Evolutionary conservation across 2,797 vertebrate species (phyloP), one percentile per base, ranked within the genome.

Genomic region (Parauchenoglanis punctatus): DNA sequence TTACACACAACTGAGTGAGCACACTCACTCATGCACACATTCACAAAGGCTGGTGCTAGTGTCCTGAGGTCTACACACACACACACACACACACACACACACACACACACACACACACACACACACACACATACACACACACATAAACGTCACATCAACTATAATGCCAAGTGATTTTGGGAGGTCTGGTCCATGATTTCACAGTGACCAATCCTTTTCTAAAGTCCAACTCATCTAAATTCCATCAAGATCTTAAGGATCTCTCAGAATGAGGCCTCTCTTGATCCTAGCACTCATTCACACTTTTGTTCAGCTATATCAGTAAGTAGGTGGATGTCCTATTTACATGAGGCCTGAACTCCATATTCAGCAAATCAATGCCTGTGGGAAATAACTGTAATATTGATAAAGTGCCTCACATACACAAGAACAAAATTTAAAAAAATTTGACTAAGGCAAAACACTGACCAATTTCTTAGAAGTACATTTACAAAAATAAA

Each of bases 1-100:
- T 92, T 92, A 93, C 93, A 94, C 92, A 94, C 90, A 91, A 83
- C 87, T 83, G 85, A 92, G 61, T 82, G 90, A 88, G 84, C 91
- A 84, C 78, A 86, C 77, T 85, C 85, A 87, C 49, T 76, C 54
- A 46, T 77, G 40, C 44, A 56, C 81, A 87, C 49, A 15, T 72
- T 54, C 59, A 40, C 81, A 83, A 92, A 93, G 92, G 76, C 87
- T 81, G 87, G 91, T 89, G 83, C 85, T 88, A 89, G 91, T 91
- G 1, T 89, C 40, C 13, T 83, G 59, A 77, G 40, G 35, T 49
- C 28, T 31, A 35, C 17, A 88, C 70, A 91, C 82, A 88, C 83
- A 88, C 56, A 88, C 18, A 46, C 80, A 56, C 54, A 77, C 52
- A 75, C 23, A 44, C 6, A 77, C n/a, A 88, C 81, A 89, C 65